Evolutionary conservation across 2,888 invertebrate genomes (phyloP), one percentile per base, ranked within the genome.

Genomic region (Drosophila prostipennis): DNA sequence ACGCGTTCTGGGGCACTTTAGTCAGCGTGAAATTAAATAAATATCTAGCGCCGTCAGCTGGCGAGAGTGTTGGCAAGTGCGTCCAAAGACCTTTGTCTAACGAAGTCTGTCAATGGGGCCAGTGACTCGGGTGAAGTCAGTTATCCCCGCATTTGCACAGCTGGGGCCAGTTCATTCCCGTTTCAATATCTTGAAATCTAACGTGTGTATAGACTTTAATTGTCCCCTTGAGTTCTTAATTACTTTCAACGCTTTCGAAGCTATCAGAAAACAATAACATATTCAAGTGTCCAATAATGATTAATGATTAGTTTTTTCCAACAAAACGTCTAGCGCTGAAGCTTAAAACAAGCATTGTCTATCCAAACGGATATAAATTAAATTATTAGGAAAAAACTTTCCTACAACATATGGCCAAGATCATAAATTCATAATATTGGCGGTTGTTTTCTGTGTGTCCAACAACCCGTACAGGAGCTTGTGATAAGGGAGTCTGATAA

Each of bases 91-190:
- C 53, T 67, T 49, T 43, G 53, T 36, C 36, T 54, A 65, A 23
- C 52, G 10, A n/a, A 39, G 23, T 46, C 39, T 29, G 37, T 46
- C 29, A 39, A 36, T 42, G 53, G 16, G 70, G 43, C 53, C 67
- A 45, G 16, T 51, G 68, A 77, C 71, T 70, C 72, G 19, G 54
- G 63, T 56, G 10, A 74, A 78, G 71, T 67, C 83, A 78, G 74
- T 80, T 80, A 63, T 19, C 67, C 70, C 72, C 71, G 80, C 60
- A 56, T 60, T 63, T 57, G 51, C 56, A 61, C 77, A 70, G 81
- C 60, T 72, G 56, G 36, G 59, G 40, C 63, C 68, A 65, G 76
- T 63, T 76, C 14, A 34, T 16, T 36, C 57, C 29, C 19, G 36
- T 29, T 42, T 57, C 39, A 23, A 32, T 53, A 14, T 13, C 16